Percentiles rank a stretch among this genome's conserved stretches.
Conservation (phyloP, 2,113 vertebrate genomes). For the Mustela nigripes region DNA sequence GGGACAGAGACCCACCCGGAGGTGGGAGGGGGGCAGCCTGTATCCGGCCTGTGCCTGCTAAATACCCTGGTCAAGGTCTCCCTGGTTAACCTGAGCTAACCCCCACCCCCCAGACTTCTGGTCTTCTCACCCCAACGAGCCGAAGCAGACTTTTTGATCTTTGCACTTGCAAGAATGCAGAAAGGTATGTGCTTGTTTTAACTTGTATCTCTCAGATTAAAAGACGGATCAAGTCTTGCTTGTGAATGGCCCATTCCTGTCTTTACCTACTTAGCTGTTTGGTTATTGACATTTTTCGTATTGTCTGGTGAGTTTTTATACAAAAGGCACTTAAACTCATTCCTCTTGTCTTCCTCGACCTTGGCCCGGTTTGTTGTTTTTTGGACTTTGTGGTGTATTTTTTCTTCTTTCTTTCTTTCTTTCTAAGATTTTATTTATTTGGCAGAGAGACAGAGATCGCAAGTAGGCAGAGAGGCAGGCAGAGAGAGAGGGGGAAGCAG, state of each 20-base stretch:
- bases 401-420: not conserved
- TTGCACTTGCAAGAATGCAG: not conserved
- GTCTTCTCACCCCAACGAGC: accelerated
- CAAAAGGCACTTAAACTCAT: not conserved
- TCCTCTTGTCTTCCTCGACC: not conserved
- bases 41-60: too few relatives aligned
- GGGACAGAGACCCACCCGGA: not conserved
- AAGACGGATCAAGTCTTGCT: not conserved
- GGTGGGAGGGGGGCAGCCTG: not conserved
- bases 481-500: too few relatives aligned
- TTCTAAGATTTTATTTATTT: too few relatives aligned
- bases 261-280: not conserved
- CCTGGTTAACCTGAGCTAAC: not conserved
- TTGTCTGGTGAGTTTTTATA: not conserved
- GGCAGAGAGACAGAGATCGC: too few relatives aligned
- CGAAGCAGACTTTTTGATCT: not conserved
- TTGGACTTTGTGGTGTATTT: not conserved
- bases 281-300: not conserved
- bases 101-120: not conserved
- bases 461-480: too few relatives aligned
- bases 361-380: not conserved
- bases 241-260: not conserved
- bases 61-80: not conserved
- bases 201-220: not conserved
- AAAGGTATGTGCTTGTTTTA: not conserved